A percentile compares a stretch with the other conserved stretches of the same genome.
phyloP scores from a whole-genome alignment of 1,140 invertebrate genomes.

The Caerostris darwini region DNA sequence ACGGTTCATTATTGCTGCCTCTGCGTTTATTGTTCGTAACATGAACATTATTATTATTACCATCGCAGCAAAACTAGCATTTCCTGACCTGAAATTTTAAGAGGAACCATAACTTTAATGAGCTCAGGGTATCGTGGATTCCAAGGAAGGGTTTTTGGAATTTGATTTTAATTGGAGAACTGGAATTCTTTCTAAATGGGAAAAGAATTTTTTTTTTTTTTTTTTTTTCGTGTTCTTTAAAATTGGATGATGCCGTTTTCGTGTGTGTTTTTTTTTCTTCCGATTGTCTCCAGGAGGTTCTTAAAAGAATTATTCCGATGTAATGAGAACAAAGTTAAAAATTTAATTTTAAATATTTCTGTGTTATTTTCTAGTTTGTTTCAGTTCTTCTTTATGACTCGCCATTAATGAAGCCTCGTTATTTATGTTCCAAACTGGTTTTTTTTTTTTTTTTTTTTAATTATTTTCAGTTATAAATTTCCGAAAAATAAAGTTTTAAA shows the following conservation, averaged over 20 bases:
- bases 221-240: background rate
- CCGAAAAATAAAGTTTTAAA: background rate
- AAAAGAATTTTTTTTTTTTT: background rate
- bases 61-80: background rate
- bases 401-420: background rate
- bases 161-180: conserved; percentile 21
- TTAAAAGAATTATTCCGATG: background rate
- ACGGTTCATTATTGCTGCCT: background rate
- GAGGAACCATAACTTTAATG: background rate
- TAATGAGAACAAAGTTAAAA: background rate
- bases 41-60: conserved; percentile 9
- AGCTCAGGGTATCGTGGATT: background rate
- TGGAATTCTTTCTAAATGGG: background rate
- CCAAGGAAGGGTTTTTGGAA: background rate
- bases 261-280: background rate
- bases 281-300: background rate
- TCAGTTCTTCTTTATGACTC: background rate
- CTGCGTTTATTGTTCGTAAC: conserved; percentile 1
- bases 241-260: background rate
- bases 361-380: background rate
- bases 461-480: background rate
- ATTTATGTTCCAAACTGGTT: background rate
- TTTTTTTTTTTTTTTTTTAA: background rate
- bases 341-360: background rate
- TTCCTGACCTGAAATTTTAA: conserved; percentile 1